These are phyloP conservation scores for Dichetophora obliterata DNA, from an alignment of 2,888 invertebrate genomes.

Conservation along the genomic window DNA sequence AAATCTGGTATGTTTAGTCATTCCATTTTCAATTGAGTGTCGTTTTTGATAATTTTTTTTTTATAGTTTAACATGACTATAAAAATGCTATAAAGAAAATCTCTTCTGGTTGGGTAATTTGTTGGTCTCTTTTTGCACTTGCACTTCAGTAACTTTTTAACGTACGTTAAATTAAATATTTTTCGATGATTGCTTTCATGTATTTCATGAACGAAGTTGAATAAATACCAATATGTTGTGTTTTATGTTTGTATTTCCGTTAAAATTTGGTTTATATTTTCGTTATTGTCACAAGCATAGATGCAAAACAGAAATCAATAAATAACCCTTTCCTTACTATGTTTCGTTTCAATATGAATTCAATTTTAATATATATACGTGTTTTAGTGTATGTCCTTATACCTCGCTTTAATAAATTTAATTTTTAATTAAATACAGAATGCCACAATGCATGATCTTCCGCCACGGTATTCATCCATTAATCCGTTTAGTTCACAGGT, in stretches of 20 bases:
- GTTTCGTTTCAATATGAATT: slow-evolving; percentile 36
- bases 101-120: too few species aligned
- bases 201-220: too few species aligned
- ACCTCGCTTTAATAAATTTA: slow-evolving; percentile 48
- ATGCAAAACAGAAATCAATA: too few species aligned
- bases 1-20: slow-evolving; percentile 75
- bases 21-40: not conserved
- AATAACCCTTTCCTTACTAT: slow-evolving; percentile 36
- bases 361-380: not conserved
- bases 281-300: too few species aligned
- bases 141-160: too few species aligned
- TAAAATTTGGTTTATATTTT: too few species aligned
- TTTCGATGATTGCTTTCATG: too few species aligned
- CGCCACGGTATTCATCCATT: slow-evolving; percentile 69
- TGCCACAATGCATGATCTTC: slow-evolving; percentile 63
- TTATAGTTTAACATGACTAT: too few species aligned
- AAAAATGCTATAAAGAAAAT: not conserved
- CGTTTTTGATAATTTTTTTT: not conserved
- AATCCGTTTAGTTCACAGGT: slow-evolving; percentile 69
- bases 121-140: too few species aligned
- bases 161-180: too few species aligned
- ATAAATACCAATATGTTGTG: too few species aligned
- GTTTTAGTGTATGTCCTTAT: not conserved
- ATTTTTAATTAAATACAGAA: slow-evolving; percentile 55
- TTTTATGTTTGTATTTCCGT: too few species aligned